Conservation (phyloP, 2,797 vertebrate species). For the Tachyglossus aculeatus region DNA sequence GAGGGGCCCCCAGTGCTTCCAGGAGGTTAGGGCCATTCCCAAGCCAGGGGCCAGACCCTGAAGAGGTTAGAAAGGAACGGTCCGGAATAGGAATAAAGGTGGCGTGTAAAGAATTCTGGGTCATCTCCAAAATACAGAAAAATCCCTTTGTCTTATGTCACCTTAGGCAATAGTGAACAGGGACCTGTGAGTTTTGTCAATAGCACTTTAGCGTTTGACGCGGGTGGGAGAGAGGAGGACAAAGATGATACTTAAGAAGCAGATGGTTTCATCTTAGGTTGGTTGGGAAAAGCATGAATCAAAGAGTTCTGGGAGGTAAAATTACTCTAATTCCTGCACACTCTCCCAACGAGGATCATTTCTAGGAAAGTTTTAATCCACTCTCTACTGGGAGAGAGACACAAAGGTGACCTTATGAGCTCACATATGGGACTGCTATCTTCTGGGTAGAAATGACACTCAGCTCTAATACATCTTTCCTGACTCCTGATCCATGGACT, state of each 20-base stretch:
- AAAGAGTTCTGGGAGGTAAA: too few species aligned
- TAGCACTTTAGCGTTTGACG: not conserved
- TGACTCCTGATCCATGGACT: not conserved
- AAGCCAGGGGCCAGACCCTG: too few species aligned
- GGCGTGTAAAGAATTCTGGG: not conserved
- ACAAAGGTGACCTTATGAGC: too few species aligned
- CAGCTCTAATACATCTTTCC: not conserved
- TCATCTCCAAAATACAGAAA: not conserved
- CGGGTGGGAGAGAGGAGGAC: too few species aligned
- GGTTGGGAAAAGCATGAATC: not conserved
- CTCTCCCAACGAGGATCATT: not conserved
- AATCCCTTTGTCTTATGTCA: too few species aligned
- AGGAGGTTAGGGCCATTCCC: too few species aligned
- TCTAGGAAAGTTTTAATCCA: not conserved
- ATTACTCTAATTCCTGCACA: not conserved
- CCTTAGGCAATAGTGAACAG: not conserved
- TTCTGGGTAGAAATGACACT: not conserved
- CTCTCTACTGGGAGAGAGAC: not conserved
- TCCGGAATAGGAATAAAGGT: not conserved
- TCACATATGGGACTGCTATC: too few species aligned
- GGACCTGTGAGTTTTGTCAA: not conserved
- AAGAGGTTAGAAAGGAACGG: conserved; percentile 2
- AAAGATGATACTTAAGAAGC: not conserved
- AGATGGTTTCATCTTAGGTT: not conserved
- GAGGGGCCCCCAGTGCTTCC: too few species aligned